Conservation (phyloP, 2,888 invertebrate genomes). For the Drosophila niveifrons region DNA sequence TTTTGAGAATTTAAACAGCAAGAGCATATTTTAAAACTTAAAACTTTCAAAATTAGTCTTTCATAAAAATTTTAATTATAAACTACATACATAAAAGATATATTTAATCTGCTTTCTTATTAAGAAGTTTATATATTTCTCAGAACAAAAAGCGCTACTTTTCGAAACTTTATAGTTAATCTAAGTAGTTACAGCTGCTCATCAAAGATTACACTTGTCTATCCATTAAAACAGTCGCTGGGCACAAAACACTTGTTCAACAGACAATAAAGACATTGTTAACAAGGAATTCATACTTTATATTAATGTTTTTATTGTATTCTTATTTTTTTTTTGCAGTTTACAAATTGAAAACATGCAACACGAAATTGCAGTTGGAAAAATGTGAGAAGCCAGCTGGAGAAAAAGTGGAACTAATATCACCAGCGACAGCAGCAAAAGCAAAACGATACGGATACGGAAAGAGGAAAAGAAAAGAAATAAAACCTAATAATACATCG, state of each 20-base stretch:
- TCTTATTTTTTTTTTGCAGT: conserved; percentile 52
- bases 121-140: too few relatives aligned
- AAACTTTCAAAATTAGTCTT: too few relatives aligned
- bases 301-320: neutral
- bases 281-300: conserved; percentile 2
- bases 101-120: too few relatives aligned
- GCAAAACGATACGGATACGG: conserved; percentile 20
- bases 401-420: conserved; percentile 16
- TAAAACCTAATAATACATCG: conserved; percentile 46
- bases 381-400: conserved; percentile 29
- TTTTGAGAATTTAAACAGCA: too few relatives aligned
- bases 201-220: neutral
- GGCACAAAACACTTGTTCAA: neutral
- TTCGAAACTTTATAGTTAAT: neutral
- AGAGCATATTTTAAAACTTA: too few relatives aligned
- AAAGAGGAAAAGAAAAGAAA: conserved; percentile 24
- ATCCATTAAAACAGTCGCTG: neutral
- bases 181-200: neutral
- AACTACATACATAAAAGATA: too few relatives aligned
- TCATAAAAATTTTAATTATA: too few relatives aligned
- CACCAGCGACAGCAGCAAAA: conserved; percentile 16
- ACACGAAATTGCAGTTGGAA: conserved; percentile 53
- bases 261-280: conserved; percentile 6
- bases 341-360: conserved; percentile 61
- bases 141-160: too few relatives aligned